These are phyloP conservation scores for Sardinella longiceps DNA, from an alignment of 2,797 vertebrate species.

Conservation along the genomic window DNA sequence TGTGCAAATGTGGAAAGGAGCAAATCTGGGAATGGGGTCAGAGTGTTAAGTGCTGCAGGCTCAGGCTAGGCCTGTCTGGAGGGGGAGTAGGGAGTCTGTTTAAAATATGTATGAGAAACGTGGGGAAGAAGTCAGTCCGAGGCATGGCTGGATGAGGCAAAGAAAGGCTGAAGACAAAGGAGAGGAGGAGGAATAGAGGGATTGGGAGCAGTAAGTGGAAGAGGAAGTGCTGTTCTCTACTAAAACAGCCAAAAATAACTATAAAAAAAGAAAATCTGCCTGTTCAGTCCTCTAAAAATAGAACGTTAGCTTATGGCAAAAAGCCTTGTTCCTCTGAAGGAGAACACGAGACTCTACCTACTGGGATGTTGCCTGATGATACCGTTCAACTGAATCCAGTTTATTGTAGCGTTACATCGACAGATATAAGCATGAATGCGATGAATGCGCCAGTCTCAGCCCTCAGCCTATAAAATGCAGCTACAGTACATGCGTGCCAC, in stretches of 20 bases:
- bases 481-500: no score
- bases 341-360: no score
- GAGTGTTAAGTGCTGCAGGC: constrained; percentile 16
- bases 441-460: no score
- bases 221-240: not conserved
- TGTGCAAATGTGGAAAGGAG: not conserved
- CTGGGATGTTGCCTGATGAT: no score
- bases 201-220: not conserved
- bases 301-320: no score
- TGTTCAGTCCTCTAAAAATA: not conserved
- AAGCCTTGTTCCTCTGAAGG: no score
- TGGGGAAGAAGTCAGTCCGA: not conserved
- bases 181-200: not conserved
- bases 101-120: constrained; percentile 41
- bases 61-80: constrained; percentile 1
- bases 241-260: not conserved
- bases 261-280: not conserved
- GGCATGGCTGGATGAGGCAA: not conserved
- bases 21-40: not conserved
- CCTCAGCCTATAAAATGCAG: no score
- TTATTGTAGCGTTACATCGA: no score
- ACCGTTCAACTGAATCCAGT: no score
- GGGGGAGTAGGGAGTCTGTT: constrained; percentile 20
- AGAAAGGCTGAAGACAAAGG: no score
- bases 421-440: no score